Base-by-base conservation (phyloP, 2,797 vertebrate species). In the Delichon dasypus region DNA sequence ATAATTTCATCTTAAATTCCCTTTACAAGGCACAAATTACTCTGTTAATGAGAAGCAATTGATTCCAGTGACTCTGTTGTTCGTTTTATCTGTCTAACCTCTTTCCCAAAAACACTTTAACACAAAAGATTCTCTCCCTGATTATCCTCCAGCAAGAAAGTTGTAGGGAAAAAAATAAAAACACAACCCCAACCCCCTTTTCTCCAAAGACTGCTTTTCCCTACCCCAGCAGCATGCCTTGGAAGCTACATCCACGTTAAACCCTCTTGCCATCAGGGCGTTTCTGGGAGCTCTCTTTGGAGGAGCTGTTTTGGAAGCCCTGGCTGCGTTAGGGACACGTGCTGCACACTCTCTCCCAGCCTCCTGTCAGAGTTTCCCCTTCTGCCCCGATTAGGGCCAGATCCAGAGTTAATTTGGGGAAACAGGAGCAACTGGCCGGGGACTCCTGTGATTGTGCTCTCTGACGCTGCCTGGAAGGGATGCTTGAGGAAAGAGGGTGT, bases 341-440 rank as follows among this genome's bases (percentile, higher is more conserved):
- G 72, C 85, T 94, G 55, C 75, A 57, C 87, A 54, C 91, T 93
- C 60, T 82, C 87, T 92, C 48, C 32, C 72, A 76, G 86, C 38
- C 42, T 86, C 30, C 45, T 70, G 53, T 38, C 80, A 42, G 1
- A 29, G 51, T 75, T 85, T 34, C 55, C 42, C 72, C 53, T 55
- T 64, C 60, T 74, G 72, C 36, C n/a, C 64, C 10, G 4, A 16
- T 55, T 64, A 62, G 42, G 64, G 32, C 77, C 0, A 2, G 78
- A 90, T 71, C 55, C 67, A 34, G 61, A 79, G 45, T 21, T 82
- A 38, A 89, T 77, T 61, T 67, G 55, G 27, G 91, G 64, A 71
- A 75, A 0, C 0, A 5, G 38, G 55, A 82, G 75, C 88, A 91
- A 83, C 86, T 92, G 73, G 16, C 42, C 0, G 1, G 34, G 38